Conservation (phyloP, 1,140 invertebrate genomes). For the Scaptomyza montana region DNA sequence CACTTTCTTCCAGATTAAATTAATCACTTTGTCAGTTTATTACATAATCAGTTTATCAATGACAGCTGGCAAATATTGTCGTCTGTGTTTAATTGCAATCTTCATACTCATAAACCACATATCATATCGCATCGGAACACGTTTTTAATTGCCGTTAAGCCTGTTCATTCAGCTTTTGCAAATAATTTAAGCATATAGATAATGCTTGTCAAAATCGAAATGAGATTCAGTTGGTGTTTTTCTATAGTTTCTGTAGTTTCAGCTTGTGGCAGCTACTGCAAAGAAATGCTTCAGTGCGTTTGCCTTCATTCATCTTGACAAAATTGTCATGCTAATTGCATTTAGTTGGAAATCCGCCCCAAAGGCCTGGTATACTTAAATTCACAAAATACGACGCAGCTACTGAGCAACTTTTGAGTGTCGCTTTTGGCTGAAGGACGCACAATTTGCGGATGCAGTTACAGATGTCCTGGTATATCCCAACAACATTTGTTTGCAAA, state of each 20-base stretch:
- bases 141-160: constrained; percentile 12
- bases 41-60: constrained; percentile 29
- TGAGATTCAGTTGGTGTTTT: not conserved
- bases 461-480: constrained; percentile 9
- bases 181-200: not conserved
- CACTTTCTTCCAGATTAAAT: not conserved
- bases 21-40: constrained; percentile 33
- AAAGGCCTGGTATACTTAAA: constrained; percentile 56
- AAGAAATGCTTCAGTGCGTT: constrained; percentile 38
- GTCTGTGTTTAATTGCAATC: constrained; percentile 67
- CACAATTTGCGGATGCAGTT: constrained; percentile 20
- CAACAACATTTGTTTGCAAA: constrained; percentile 1
- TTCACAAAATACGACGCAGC: constrained; percentile 44
- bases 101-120: constrained; percentile 12
- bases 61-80: constrained; percentile 36
- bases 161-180: not conserved
- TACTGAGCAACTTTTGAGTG: constrained; percentile 33
- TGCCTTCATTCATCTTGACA: constrained; percentile 1
- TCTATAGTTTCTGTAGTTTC: not conserved
- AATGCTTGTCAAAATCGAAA: constrained; percentile 12
- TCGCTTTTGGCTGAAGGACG: constrained; percentile 30
- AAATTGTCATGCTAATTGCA: constrained; percentile 72
- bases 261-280: not conserved
- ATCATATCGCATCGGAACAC: constrained; percentile 4
- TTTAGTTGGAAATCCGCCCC: constrained; percentile 48